phyloP scores from a whole-genome alignment of 30 jellyfish, hydroid and myxozoan genomes.

The Cassiopea andromeda region DNA sequence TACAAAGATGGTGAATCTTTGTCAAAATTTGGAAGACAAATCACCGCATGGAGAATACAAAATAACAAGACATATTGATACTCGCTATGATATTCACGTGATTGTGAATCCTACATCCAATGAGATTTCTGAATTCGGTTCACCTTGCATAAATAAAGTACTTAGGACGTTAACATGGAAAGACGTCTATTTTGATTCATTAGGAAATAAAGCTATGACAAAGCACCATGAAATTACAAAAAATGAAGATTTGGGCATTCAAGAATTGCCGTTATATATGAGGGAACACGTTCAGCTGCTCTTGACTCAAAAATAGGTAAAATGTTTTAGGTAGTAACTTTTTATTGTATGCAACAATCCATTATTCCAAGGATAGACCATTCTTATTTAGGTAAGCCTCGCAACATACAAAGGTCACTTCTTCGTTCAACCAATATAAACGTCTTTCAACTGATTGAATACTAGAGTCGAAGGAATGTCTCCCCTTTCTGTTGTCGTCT shows the following conservation, averaged over 20 bases:
- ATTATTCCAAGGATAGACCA: no score
- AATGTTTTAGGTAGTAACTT: no score
- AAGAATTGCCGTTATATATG: constrained; percentile 50
- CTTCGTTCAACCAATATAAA: no score
- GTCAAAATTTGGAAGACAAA: constrained; percentile 7
- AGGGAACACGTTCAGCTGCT: constrained; percentile 38
- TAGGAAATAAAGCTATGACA: constrained; percentile 45
- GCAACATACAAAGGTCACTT: no score
- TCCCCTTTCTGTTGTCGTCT: no score
- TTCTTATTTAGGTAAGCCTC: no score
- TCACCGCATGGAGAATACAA: constrained; percentile 46
- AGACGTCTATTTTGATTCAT: constrained; percentile 38
- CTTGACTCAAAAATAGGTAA: no score
- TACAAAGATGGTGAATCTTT: constrained; percentile 26
- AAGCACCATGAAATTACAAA: constrained; percentile 24
- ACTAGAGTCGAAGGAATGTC: no score
- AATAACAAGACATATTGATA: constrained; percentile 29
- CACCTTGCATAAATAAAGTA: constrained; percentile 55
- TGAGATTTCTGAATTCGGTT: constrained; percentile 9
- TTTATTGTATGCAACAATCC: no score
- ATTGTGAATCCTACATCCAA: constrained; percentile 7
- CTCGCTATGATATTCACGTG: constrained; percentile 54
- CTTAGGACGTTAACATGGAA: constrained; percentile 61
- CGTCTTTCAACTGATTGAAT: no score
- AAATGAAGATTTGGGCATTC: constrained; percentile 5